Evolutionary conservation across 2,888 invertebrate genomes (phyloP).

Genomic region (Abrostola tripartita): DNA sequence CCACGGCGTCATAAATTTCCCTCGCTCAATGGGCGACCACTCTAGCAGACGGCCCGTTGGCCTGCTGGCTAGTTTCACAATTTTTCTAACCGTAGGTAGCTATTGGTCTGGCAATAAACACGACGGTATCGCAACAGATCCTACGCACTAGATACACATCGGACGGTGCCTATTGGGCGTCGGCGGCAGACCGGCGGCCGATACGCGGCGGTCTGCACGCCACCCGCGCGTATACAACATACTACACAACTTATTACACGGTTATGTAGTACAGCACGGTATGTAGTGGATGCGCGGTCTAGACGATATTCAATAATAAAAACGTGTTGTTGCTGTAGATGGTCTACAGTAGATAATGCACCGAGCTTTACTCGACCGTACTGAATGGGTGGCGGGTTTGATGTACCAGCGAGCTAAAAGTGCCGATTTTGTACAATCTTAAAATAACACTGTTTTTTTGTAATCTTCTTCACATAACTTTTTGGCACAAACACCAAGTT

Average conservation of each 20-base stretch:
- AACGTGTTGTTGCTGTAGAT: too few relatives aligned
- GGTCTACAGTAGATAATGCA: too few relatives aligned
- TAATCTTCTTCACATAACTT: too few relatives aligned
- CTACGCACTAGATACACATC: constrained; percentile 75
- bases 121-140: constrained; percentile 72
- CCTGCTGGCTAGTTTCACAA: constrained; percentile 48
- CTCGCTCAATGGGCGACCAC: constrained; percentile 26
- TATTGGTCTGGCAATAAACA: constrained; percentile 70
- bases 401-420: too few relatives aligned
- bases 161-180: constrained; percentile 65
- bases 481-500: too few relatives aligned
- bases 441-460: too few relatives aligned
- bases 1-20: constrained; percentile 54
- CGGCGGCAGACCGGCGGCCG: constrained; percentile 55
- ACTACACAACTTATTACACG: constrained; percentile 10
- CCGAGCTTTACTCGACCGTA: too few relatives aligned
- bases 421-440: too few relatives aligned
- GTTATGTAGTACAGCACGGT: constrained; percentile 13
- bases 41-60: constrained; percentile 9
- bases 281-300: constrained; percentile 11
- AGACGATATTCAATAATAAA: too few relatives aligned
- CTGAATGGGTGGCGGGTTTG: too few relatives aligned
- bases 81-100: constrained; percentile 54
- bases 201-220: constrained; percentile 31
- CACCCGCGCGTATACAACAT: background rate